Conservation (phyloP, 2,113 vertebrate species). For the Ascaphus truei region DNA sequence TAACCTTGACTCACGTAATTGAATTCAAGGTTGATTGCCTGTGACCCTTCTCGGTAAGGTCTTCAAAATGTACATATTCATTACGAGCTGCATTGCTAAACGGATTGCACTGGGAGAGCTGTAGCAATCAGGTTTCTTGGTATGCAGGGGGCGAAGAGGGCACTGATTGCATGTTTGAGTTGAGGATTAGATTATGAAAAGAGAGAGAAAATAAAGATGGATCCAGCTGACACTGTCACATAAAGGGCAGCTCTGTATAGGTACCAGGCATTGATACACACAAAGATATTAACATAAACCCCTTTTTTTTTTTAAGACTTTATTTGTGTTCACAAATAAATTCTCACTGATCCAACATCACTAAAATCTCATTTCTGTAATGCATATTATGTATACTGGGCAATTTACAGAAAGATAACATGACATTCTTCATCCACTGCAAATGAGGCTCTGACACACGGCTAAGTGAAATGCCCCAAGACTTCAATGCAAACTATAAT, state of each 20-base stretch:
- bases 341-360: background rate
- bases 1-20: slow-evolving; percentile 99
- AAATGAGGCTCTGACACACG: no score
- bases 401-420: no score
- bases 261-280: slow-evolving; percentile 77
- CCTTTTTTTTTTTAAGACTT: slow-evolving; percentile 5
- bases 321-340: slow-evolving; percentile 1
- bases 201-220: slow-evolving; percentile 98
- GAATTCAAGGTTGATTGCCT: slow-evolving; percentile 99
- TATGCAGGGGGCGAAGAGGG: slow-evolving; percentile 82
- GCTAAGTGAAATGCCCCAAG: no score
- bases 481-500: no score
- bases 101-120: slow-evolving; percentile 95
- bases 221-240: slow-evolving; percentile 95
- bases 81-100: slow-evolving; percentile 85
- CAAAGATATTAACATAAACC: slow-evolving; percentile 61
- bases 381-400: no score
- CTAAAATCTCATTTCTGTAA: no score
- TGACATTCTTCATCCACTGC: no score
- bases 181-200: slow-evolving; percentile 99
- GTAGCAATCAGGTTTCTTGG: slow-evolving; percentile 85
- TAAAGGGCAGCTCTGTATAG: slow-evolving; percentile 79
- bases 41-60: slow-evolving; percentile 87
- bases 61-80: slow-evolving; percentile 99
- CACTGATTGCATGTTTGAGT: slow-evolving; percentile 98